Evolutionary conservation across 1,140 invertebrate genomes (phyloP).

Genomic region (Pantala flavescens): DNA sequence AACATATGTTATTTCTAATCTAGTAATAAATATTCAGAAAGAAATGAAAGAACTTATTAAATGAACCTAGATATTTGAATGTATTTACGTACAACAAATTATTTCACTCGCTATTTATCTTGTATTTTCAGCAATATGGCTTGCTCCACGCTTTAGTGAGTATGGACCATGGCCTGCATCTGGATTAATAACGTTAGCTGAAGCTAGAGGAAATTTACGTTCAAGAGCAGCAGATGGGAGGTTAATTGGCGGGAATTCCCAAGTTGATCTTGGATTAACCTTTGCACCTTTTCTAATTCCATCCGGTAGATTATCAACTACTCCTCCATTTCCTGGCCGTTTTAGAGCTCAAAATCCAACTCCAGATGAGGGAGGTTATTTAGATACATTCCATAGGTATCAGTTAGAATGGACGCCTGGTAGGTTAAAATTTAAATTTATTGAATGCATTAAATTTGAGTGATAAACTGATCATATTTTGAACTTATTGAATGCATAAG

Average conservation of each 20-base stretch:
- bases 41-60: too few species aligned
- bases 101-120: too few species aligned
- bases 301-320: not conserved
- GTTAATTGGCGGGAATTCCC: conserved; percentile 41
- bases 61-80: too few species aligned
- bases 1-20: too few species aligned
- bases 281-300: conserved; percentile 15
- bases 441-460: too few species aligned
- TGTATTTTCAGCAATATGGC: conserved; percentile 41
- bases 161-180: conserved; percentile 46
- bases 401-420: conserved; percentile 47
- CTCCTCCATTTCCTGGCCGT: not conserved
- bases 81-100: too few species aligned
- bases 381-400: conserved; percentile 49
- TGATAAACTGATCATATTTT: too few species aligned
- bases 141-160: conserved; percentile 43
- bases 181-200: conserved; percentile 44
- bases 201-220: conserved; percentile 46
- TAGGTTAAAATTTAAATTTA: too few species aligned
- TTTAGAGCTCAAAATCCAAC: conserved; percentile 1
- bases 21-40: too few species aligned
- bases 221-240: conserved; percentile 34
- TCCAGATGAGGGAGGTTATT: not conserved
- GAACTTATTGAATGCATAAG: too few species aligned
- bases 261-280: conserved; percentile 12